These are phyloP conservation scores for Megalurothrips usitatus DNA, from an alignment of 2,888 invertebrate genomes.

Conservation along the genomic window DNA sequence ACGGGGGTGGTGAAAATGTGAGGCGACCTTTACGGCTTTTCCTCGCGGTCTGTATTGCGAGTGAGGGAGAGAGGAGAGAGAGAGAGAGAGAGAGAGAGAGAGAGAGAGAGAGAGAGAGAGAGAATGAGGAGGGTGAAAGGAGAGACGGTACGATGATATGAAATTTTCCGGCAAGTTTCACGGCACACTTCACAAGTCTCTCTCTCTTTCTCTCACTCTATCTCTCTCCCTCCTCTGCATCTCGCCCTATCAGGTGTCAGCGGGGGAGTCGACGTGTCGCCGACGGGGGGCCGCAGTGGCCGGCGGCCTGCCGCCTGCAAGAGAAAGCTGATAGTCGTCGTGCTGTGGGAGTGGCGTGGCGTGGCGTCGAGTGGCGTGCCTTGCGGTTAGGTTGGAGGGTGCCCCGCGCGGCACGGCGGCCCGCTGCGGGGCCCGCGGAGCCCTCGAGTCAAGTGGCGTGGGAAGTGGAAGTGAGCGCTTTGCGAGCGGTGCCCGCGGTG, in stretches of 20 bases:
- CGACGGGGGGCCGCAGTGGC: background rate
- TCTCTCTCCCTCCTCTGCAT: background rate
- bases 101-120: too few relatives aligned
- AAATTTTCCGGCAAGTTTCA: too few relatives aligned
- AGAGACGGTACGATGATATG: too few relatives aligned
- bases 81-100: too few relatives aligned
- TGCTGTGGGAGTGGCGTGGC: too few relatives aligned
- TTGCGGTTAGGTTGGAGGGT: background rate
- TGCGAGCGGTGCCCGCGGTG: background rate
- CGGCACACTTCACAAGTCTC: background rate
- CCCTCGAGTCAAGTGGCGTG: background rate
- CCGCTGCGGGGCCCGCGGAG: background rate
- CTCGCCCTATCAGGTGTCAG: background rate
- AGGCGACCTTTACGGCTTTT: too few relatives aligned
- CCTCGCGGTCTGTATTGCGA: too few relatives aligned
- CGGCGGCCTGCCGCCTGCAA: background rate
- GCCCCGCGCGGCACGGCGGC: background rate
- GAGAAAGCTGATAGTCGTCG: background rate
- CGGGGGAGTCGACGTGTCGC: background rate
- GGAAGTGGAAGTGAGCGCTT: too few relatives aligned
- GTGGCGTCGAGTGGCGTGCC: too few relatives aligned
- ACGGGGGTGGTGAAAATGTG: too few relatives aligned
- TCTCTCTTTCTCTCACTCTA: background rate
- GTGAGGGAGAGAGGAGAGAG: too few relatives aligned
- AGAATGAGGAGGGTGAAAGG: too few relatives aligned